These are phyloP conservation scores for Druceiella hillmani DNA, from an alignment of 2,888 invertebrate species.

Conservation along the genomic window DNA sequence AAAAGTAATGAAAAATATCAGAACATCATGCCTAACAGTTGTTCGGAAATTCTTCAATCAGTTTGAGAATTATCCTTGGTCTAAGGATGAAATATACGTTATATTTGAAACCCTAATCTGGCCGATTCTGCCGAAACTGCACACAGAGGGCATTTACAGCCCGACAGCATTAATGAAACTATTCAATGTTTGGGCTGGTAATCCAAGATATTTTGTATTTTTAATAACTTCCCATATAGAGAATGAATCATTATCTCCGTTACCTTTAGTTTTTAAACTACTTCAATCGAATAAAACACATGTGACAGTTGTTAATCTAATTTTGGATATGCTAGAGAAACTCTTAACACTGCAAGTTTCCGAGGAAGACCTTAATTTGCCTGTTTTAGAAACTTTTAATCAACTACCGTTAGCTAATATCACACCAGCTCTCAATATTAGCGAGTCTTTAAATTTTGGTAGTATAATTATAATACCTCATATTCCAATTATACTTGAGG, in stretches of 20 bases:
- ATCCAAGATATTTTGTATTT: conserved; percentile 70
- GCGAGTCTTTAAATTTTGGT: conserved; percentile 60
- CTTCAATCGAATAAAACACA: conserved; percentile 65
- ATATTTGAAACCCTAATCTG: conserved; percentile 75
- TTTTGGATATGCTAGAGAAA: conserved; percentile 71
- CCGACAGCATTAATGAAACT: conserved; percentile 79
- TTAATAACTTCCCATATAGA: conserved; percentile 55
- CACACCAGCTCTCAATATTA: conserved; percentile 29
- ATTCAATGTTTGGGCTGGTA: conserved; percentile 73
- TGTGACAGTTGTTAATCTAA: conserved; percentile 58
- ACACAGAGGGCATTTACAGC: conserved; percentile 74
- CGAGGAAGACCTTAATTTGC: conserved; percentile 36
- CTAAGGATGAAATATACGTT: conserved; percentile 61
- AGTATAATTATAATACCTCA: conserved; percentile 70
- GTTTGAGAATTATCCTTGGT: conserved; percentile 74
- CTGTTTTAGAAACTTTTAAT: conserved; percentile 33
- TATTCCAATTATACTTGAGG: conserved; percentile 63
- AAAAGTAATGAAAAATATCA: conserved; percentile 58
- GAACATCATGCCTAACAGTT: conserved; percentile 56
- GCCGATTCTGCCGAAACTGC: conserved; percentile 71
- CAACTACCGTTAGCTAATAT: conserved; percentile 30
- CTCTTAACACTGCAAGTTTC: conserved; percentile 61
- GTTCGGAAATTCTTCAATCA: conserved; percentile 71
- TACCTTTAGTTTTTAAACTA: conserved; percentile 66
- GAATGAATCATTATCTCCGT: conserved; percentile 46